Evolutionary conservation across 1,140 invertebrate species (phyloP), one percentile per base, ranked within the genome.

Genomic region (Drosophila ercepeae): DNA sequence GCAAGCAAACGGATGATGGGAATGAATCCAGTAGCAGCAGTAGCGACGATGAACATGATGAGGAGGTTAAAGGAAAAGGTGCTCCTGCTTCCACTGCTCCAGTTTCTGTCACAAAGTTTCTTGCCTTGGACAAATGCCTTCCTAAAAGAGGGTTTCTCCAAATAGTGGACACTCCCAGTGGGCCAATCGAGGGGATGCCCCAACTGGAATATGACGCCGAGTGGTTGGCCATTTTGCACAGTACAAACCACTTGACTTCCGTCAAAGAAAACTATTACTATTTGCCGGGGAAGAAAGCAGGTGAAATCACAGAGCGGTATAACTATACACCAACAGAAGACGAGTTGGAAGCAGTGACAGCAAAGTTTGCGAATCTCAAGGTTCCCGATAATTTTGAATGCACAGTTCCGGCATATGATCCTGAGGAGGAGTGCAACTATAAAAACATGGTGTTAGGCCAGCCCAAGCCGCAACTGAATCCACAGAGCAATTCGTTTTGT

Each of bases 101-200:
- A 74, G 79, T 74, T 4, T 25, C 63, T 1, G 75, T 93, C 25
- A 99, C 98, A 0, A 97, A 96, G 92, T 99, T 99, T 92, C 92
- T 99, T 59, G 97, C 98, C 1, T 91, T 99, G 6, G 98, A 99
- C 91, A 99, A 99, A 93, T 99, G 98, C 92, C 92, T 99, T 27
- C 98, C 98, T 0, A 94, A 94, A 75, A 93, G 97, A 76, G 94
- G 95, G 57, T 99, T 98, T 92, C 92, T 99, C 55, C 97, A 98
- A 93, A 93, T 97, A 46, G 51, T 94, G 8, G 93, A 94, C 32
- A 74, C 94, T 23, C 57, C 71, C 6, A 58, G 32, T 14, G 65
- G 29, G 6, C 36, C 92, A 57, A 39, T 7, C 3, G 45, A 68
- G 3, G 60, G 92, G 25, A 91, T 93, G 49, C 91, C 95, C 41